Base-by-base conservation (phyloP, 1,140 invertebrate species). In the Onthophagus taurus region DNA sequence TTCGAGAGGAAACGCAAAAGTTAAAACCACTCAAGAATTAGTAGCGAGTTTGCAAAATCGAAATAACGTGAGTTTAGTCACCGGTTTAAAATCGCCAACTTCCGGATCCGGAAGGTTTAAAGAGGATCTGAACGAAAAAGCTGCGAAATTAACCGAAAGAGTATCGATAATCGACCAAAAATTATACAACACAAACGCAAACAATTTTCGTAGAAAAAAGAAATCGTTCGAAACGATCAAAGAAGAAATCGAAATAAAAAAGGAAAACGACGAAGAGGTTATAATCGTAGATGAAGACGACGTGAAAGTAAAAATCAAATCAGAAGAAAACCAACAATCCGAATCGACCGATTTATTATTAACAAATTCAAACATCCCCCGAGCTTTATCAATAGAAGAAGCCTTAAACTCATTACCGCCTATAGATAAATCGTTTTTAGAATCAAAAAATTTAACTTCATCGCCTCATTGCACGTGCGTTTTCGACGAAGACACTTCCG, bases 11-110 rank as follows among this genome's bases (percentile, higher is more conserved):
- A 78, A 73, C 53, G 75, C 79, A 47, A 78, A 87, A 69, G 74
- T 89, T 1, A 89, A 89, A 71, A 90, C 86, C 1, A 89, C 86
- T 16, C 83, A 86, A 54, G 82, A 90, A 60, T 60, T 90, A 13
- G 71, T 89, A 39, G 83, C 82, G 26, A 80, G 85, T 57, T 68
- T 89, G 44, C 80, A 84, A 60, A 81, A 78, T 44, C 70, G 77
- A 37, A 74, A 71, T 50, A 55, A 41, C 24, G 11, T 37, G 11
- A 29, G 30, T 29, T 39, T 37, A 33, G 24, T 42, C 23, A 30
- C 31, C 24, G 12, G 44, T 9, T 42, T 30, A 1, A 58, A 54
- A 35, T 47, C 57, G 6, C n/a, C n/a, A n/a, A n/a, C n/a, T n/a
- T n/a, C n/a, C n/a, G n/a, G n/a, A n/a, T n/a, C n/a, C n/a, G n/a